Conservation (phyloP, 1,140 invertebrate species). For the Eumeta japonica region DNA sequence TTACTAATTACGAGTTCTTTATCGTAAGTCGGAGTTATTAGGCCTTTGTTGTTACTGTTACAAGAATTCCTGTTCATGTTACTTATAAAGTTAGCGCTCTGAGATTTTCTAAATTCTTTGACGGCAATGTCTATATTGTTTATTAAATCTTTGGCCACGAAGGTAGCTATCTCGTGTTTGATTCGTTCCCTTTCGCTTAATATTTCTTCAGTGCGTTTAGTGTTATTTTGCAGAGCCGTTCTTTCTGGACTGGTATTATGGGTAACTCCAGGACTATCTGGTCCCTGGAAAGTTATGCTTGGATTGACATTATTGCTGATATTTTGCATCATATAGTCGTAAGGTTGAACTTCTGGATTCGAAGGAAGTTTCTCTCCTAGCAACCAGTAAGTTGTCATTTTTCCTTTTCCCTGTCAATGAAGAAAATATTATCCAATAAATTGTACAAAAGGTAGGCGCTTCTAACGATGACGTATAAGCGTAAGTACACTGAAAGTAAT, state of each 20-base stretch:
- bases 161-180: conserved; percentile 50
- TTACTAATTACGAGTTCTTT: conserved; percentile 51
- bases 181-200: conserved; percentile 41
- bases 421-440: not conserved
- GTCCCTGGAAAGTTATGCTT: conserved; percentile 50
- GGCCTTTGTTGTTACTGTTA: conserved; percentile 35
- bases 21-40: conserved; percentile 45
- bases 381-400: conserved; percentile 87
- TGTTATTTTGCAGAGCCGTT: conserved; percentile 25
- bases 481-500: not conserved
- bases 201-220: conserved; percentile 22
- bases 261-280: conserved; percentile 42
- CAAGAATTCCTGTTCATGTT: conserved; percentile 18
- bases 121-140: conserved; percentile 48
- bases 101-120: conserved; percentile 40
- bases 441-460: not conserved
- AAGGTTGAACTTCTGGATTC: conserved; percentile 4
- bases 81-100: conserved; percentile 31
- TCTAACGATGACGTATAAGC: conserved; percentile 7
- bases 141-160: conserved; percentile 47
- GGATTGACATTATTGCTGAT: conserved; percentile 32
- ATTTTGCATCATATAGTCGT: conserved; percentile 9
- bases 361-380: conserved; percentile 61
- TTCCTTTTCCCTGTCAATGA: conserved; percentile 78
- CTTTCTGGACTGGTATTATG: conserved; percentile 43